A percentile compares a stretch with the other conserved stretches of the same genome.
Evolutionary conservation across 1,140 invertebrate species (phyloP).

Genomic region (Drosophila takahashii): DNA sequence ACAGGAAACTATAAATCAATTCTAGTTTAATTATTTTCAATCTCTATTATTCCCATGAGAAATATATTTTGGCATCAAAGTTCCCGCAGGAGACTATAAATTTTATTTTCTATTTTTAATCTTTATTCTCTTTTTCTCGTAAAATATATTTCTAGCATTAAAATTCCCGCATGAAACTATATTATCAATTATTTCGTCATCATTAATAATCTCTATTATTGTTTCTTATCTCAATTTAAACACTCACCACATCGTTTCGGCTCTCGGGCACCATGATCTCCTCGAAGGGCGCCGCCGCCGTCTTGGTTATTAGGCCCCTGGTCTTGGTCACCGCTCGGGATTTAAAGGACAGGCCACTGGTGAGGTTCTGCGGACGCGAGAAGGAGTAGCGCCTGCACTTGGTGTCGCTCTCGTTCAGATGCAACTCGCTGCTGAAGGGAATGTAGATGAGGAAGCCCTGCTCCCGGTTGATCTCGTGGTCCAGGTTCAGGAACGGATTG

Average conservation of each 20-base stretch:
- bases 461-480: slow-evolving; percentile 86
- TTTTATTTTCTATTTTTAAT: too few relatives aligned
- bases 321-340: slow-evolving; percentile 79
- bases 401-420: slow-evolving; percentile 58
- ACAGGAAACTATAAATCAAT: too few relatives aligned
- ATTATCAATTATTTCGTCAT: too few relatives aligned
- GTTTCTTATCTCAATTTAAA: background rate
- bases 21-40: too few relatives aligned
- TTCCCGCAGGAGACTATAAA: too few relatives aligned
- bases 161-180: too few relatives aligned
- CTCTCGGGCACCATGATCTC: slow-evolving; percentile 76
- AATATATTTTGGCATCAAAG: too few relatives aligned
- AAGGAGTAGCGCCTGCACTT: slow-evolving; percentile 72
- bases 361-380: slow-evolving; percentile 73
- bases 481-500: slow-evolving; percentile 86
- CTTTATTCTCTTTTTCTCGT: too few relatives aligned
- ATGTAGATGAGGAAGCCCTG: slow-evolving; percentile 87
- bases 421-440: slow-evolving; percentile 85
- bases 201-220: background rate
- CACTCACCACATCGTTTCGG: slow-evolving; percentile 65
- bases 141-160: too few relatives aligned
- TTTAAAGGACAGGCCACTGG: slow-evolving; percentile 80
- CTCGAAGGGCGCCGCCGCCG: slow-evolving; percentile 63
- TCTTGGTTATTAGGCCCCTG: slow-evolving; percentile 70
- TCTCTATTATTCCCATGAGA: too few relatives aligned